Percentiles rank a stretch among this genome's conserved stretches.
These are phyloP conservation scores for Etheostoma spectabile DNA, from an alignment of 2,113 vertebrate species.

Conservation along the genomic window DNA sequence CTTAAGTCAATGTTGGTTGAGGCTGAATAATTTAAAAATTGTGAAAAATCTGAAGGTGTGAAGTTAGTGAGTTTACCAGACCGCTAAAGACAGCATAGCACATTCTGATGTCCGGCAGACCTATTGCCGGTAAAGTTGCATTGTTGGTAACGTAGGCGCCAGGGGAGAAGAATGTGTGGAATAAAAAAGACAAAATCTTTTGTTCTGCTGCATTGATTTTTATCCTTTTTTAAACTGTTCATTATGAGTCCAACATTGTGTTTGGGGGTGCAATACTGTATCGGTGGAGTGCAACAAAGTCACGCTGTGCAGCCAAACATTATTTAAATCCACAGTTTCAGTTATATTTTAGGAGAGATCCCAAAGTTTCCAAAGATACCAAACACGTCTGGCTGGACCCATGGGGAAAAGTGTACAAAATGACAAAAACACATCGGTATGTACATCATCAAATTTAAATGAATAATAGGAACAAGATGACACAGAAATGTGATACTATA, in stretches of 20 bases:
- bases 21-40: too few relatives aligned
- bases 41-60: too few relatives aligned
- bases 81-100: too few relatives aligned
- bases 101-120: too few relatives aligned
- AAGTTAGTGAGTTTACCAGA: too few relatives aligned
- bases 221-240: background rate
- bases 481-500: background rate
- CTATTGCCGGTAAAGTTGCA: too few relatives aligned
- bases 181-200: too few relatives aligned
- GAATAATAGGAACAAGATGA: background rate
- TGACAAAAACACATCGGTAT: background rate
- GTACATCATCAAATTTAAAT: background rate
- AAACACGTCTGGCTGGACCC: background rate
- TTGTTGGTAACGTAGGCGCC: too few relatives aligned
- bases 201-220: background rate
- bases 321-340: background rate
- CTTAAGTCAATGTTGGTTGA: too few relatives aligned
- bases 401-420: background rate
- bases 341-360: background rate
- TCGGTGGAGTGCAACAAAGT: background rate
- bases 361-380: background rate
- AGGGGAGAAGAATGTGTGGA: too few relatives aligned
- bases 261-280: background rate
- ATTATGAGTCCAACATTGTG: background rate
- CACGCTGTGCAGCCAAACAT: background rate